These are phyloP conservation scores for Scatophagus argus DNA, from an alignment of 2,113 vertebrate species.

Conservation along the genomic window DNA sequence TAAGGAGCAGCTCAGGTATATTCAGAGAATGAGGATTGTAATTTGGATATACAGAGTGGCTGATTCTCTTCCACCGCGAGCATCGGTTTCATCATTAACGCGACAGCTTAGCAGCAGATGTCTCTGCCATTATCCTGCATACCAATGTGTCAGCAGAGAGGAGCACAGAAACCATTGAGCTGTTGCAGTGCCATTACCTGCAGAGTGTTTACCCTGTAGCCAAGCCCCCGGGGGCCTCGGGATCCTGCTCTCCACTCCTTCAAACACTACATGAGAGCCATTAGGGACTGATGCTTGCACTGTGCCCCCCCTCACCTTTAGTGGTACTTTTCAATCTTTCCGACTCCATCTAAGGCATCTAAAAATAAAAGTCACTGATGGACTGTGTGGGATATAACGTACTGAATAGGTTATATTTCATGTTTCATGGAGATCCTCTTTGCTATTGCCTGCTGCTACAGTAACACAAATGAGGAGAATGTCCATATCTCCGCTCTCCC, in stretches of 20 bases:
- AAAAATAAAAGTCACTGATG: slow-evolving; percentile 63
- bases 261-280: slow-evolving; percentile 68
- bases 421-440: neutral
- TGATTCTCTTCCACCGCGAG: neutral
- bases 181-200: slow-evolving; percentile 65
- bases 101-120: slow-evolving; percentile 46
- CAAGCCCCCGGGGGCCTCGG: neutral
- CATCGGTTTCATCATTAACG: slow-evolving; percentile 36
- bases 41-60: neutral
- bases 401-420: neutral
- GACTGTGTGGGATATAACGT: neutral
- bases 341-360: slow-evolving; percentile 49
- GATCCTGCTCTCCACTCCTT: slow-evolving; percentile 46
- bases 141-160: slow-evolving; percentile 27
- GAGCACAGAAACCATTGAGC: slow-evolving; percentile 22
- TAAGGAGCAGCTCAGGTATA: neutral
- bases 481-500: neutral
- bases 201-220: slow-evolving; percentile 58
- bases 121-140: slow-evolving; percentile 24
- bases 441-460: neutral
- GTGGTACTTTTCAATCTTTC: slow-evolving; percentile 34
- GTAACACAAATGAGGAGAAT: neutral
- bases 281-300: slow-evolving; percentile 61
- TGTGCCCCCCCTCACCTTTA: slow-evolving; percentile 43
- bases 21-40: neutral